phyloP scores from a whole-genome alignment of 2,797 vertebrate genomes.

The Serranus cabrilla region DNA sequence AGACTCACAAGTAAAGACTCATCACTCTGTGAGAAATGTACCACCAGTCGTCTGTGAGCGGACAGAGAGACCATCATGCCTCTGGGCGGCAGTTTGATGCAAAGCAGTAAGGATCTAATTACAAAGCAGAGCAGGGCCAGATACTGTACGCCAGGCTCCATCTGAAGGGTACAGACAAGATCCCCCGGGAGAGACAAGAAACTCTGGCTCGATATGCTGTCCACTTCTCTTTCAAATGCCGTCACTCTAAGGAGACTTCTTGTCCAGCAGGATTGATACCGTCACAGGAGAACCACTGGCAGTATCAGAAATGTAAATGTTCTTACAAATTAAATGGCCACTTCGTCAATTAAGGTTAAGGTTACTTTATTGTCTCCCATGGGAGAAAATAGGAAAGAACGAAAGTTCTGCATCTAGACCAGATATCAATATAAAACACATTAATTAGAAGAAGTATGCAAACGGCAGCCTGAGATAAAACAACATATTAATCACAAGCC shows the following conservation, averaged over 20 bases:
- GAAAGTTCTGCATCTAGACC: no score
- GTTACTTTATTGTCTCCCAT: no score
- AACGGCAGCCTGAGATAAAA: no score
- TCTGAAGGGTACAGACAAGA: constrained; percentile 32
- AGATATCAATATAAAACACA: no score
- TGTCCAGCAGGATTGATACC: constrained; percentile 29
- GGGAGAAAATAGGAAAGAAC: no score
- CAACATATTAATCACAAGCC: no score
- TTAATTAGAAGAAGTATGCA: no score
- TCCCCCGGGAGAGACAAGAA: constrained; percentile 57
- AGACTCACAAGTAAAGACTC: constrained; percentile 2
- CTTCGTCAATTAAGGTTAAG: neutral
- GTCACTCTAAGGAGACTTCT: constrained; percentile 44
- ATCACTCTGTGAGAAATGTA: constrained; percentile 31
- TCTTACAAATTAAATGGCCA: neutral
- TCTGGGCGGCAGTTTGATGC: constrained; percentile 53
- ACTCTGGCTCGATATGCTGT: constrained; percentile 36
- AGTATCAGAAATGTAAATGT: neutral
- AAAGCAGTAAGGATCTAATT: constrained; percentile 68
- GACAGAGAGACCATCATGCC: constrained; percentile 41
- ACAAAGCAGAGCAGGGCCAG: constrained; percentile 47
- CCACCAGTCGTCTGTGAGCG: constrained; percentile 13
- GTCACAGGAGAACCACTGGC: neutral
- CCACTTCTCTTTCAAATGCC: constrained; percentile 38
- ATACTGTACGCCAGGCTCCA: constrained; percentile 46